A percentile compares a stretch with the other conserved stretches of the same genome.
Conservation (phyloP, 2,113 vertebrate species). For the Suricata suricatta region DNA sequence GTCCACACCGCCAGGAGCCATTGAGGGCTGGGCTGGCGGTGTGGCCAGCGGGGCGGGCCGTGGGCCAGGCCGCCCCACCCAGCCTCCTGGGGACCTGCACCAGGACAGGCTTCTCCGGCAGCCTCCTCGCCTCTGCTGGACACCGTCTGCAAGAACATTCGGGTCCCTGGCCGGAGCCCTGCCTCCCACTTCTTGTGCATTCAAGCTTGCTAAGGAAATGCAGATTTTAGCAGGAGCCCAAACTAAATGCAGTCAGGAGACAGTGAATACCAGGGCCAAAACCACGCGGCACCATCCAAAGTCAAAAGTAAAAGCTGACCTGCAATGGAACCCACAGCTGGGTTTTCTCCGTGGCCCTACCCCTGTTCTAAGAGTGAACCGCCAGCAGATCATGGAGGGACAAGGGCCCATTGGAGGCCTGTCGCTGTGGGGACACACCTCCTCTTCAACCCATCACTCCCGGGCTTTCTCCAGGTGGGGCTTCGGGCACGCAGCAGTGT, state of each 20-base stretch:
- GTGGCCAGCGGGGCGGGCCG: accelerated
- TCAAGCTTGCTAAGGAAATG: accelerated
- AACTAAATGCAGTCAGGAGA: neutral
- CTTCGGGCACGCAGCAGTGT: neutral
- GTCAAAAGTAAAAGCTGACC: neutral
- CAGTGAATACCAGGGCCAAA: neutral
- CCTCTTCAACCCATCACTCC: neutral
- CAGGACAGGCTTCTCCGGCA: neutral
- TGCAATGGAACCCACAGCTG: accelerated
- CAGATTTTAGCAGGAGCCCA: neutral
- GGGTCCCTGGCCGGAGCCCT: neutral
- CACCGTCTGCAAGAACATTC: no score
- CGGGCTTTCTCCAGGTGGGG: neutral
- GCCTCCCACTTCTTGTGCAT: accelerated
- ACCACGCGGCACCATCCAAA: accelerated
- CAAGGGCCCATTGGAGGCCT: neutral
- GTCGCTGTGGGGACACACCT: neutral
- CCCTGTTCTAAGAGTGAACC: neutral
- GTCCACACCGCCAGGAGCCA: accelerated
- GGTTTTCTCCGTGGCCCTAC: neutral
- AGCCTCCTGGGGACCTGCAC: neutral
- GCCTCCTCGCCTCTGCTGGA: neutral
- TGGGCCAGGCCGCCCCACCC: accelerated
- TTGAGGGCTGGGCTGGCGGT: accelerated
- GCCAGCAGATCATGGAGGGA: neutral